A percentile compares a stretch with the other conserved stretches of the same genome.
phyloP scores from a whole-genome alignment of 2,888 invertebrate genomes.

The Xestia rhomboidea region DNA sequence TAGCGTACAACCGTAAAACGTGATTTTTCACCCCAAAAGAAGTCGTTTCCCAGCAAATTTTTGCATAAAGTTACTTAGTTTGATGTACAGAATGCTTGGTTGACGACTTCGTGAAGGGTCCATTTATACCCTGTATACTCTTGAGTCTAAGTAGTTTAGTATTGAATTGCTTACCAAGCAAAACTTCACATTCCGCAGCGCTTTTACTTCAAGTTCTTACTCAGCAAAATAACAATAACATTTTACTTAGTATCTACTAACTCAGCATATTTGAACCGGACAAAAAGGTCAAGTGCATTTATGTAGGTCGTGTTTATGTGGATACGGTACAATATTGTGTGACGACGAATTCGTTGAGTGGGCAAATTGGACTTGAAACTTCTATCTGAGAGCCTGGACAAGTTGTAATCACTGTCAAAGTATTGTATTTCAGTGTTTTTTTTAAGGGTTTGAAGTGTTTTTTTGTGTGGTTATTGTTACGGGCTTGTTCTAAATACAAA shows the following conservation, averaged over 20 bases:
- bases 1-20: no score
- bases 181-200: background rate
- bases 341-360: background rate
- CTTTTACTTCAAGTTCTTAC: background rate
- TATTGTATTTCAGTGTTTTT: no score
- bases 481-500: no score
- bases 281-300: conserved; percentile 36
- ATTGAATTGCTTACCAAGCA: background rate
- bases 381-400: background rate
- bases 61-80: no score
- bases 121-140: no score
- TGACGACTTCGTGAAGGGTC: no score
- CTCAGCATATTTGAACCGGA: background rate
- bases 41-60: no score
- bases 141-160: background rate
- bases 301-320: background rate
- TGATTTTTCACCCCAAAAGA: no score
- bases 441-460: no score
- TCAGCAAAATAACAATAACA: background rate
- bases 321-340: background rate
- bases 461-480: no score
- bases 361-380: background rate
- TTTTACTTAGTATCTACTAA: background rate
- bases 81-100: no score
- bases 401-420: background rate